Base-by-base conservation (phyloP, 2,113 vertebrate genomes). In the Coptodon rendalli region DNA sequence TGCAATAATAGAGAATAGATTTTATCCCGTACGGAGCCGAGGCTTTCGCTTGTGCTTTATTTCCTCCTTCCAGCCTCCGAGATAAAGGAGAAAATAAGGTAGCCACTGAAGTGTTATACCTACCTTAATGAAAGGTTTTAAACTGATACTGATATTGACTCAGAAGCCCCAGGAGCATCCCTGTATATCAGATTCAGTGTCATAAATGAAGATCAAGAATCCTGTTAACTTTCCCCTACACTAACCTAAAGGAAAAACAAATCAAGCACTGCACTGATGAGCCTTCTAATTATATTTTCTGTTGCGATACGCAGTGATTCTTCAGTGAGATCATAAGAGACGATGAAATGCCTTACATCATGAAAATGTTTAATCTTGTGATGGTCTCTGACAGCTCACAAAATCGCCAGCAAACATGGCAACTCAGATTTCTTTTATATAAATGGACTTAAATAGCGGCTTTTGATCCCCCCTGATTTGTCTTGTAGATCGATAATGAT, bases 1-100 rank as follows among this genome's bases (percentile, higher is more conserved):
- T 86, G 94, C 93, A 95, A 96, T 96, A 96, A 96, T 94, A 93
- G 92, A 94, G 95, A 96, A 96, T 94, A 95, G 95, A 96, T 96
- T 95, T 94, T 95, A 95, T 96, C 95, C 94, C 94, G 78, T 94
- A 90, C 93, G 92, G 94, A 93, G 91, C 82, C 12, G 17, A 89
- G 89, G 91, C 88, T 92, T 92, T 90, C 53, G 86, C 89, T 86
- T 86, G 91, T 84, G 93, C 94, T 95, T 95, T 96, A 94, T 94
- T 95, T 95, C 89, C 88, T 92, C 91, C 87, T 91, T 90, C 93
- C 90, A 95, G 94, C 93, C 86, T 88, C 63, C 24, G 45, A 95
- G 95, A 96, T 95, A 93, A 93, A 90, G 85, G 81, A 83, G 93
- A 92, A 93, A 93, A 92, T 92, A 92, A 95, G 93, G 93, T 80